A percentile compares a stretch with the other conserved stretches of the same genome.
phyloP scores from a whole-genome alignment of 2,113 vertebrate species.

The Nannospalax galili region DNA sequence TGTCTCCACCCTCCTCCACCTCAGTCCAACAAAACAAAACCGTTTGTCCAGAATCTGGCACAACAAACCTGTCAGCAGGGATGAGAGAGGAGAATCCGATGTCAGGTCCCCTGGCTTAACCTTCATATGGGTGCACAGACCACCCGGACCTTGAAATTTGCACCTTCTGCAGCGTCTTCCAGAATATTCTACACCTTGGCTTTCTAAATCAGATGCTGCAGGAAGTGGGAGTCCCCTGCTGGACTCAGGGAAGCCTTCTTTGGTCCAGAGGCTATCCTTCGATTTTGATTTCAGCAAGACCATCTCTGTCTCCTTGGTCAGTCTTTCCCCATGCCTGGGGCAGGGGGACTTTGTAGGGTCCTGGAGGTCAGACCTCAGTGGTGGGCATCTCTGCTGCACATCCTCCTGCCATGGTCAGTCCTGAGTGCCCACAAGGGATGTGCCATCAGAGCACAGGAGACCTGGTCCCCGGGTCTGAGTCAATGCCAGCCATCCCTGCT shows the following conservation, averaged over 20 bases:
- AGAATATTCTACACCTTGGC: not conserved
- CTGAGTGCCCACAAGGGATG: not conserved
- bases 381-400: not conserved
- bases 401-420: not conserved
- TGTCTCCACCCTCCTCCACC: no score
- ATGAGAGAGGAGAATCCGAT: not conserved
- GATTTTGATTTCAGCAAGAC: not conserved
- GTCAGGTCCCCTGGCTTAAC: not conserved
- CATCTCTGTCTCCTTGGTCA: not conserved
- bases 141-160: not conserved
- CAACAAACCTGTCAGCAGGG: not conserved
- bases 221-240: not conserved
- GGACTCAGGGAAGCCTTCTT: not conserved
- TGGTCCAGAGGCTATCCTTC: not conserved
- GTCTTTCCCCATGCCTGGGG: not conserved
- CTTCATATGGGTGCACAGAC: not conserved
- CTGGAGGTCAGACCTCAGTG: not conserved
- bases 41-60: not conserved
- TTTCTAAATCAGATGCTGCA: not conserved
- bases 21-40: not conserved
- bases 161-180: not conserved
- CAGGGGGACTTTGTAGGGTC: not conserved
- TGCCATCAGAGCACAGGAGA: not conserved
- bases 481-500: not conserved
- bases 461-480: not conserved